These are phyloP conservation scores for Sarcophaga carnaria DNA, from an alignment of 2,888 invertebrate genomes.

Conservation along the genomic window DNA sequence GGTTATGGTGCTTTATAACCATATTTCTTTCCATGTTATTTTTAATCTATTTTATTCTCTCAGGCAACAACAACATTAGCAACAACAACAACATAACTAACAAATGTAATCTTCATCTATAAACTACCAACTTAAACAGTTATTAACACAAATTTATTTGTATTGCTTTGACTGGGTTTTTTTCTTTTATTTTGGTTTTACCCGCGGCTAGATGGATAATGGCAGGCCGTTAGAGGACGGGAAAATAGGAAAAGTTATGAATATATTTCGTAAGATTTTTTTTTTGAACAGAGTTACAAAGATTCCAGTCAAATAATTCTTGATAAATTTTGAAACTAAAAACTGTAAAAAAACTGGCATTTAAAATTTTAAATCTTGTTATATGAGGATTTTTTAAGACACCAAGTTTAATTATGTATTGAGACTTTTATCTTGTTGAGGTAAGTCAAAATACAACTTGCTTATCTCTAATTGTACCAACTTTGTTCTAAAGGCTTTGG, in stretches of 20 bases:
- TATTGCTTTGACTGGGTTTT: constrained; percentile 56
- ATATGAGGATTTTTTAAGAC: no score
- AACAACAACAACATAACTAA: not conserved
- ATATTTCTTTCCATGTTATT: constrained; percentile 64
- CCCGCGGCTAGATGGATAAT: not conserved
- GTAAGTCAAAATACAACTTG: no score
- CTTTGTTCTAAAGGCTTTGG: no score
- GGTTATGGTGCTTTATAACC: constrained; percentile 37
- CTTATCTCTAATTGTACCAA: no score
- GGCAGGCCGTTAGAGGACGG: constrained; percentile 9
- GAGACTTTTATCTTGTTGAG: no score
- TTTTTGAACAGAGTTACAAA: not conserved
- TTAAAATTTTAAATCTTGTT: no score
- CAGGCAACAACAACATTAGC: constrained; percentile 40
- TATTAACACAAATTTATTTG: constrained; percentile 68
- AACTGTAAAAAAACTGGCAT: not conserved
- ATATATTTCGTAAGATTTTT: constrained; percentile 30
- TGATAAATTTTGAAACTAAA: not conserved
- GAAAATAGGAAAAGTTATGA: constrained; percentile 25
- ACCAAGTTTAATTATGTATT: no score
- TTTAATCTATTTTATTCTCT: constrained; percentile 66
- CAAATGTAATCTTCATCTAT: constrained; percentile 61
- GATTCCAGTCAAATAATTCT: not conserved
- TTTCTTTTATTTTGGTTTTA: constrained; percentile 11
- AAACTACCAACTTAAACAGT: constrained; percentile 68